phyloP scores from a whole-genome alignment of 2,888 invertebrate genomes.

The Trichogramma evanescens region DNA sequence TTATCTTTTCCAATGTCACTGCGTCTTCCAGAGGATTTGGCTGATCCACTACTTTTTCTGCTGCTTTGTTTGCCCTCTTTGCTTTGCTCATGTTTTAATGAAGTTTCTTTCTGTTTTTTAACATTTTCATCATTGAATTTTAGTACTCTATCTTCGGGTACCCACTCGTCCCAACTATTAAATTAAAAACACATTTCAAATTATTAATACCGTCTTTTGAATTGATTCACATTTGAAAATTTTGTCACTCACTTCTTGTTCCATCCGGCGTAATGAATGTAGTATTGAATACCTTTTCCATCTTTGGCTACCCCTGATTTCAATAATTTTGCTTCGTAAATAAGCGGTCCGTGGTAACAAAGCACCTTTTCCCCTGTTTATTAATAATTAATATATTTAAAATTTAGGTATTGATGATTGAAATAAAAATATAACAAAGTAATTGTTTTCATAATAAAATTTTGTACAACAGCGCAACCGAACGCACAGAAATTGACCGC shows the following conservation, averaged over 20 bases:
- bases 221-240: not conserved
- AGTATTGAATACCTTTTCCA: conserved; percentile 82
- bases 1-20: conserved; percentile 34
- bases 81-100: conserved; percentile 56
- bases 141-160: conserved; percentile 58
- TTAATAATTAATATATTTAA: not conserved
- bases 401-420: not conserved
- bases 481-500: not conserved
- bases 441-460: not conserved
- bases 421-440: not conserved
- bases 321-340: conserved; percentile 94
- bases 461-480: not conserved
- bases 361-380: conserved; percentile 78
- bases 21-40: conserved; percentile 34
- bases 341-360: conserved; percentile 91
- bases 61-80: conserved; percentile 48
- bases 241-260: conserved; percentile 80
- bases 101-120: conserved; percentile 57
- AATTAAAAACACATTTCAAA: not conserved
- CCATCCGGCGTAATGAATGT: conserved; percentile 97
- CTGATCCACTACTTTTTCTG: conserved; percentile 34
- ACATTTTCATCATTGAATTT: conserved; percentile 59
- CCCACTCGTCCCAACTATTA: conserved; percentile 55
- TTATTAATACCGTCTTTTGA: not conserved
- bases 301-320: conserved; percentile 69